phyloP scores from a whole-genome alignment of 2,113 vertebrate species.

The Rhinolophus sinicus region DNA sequence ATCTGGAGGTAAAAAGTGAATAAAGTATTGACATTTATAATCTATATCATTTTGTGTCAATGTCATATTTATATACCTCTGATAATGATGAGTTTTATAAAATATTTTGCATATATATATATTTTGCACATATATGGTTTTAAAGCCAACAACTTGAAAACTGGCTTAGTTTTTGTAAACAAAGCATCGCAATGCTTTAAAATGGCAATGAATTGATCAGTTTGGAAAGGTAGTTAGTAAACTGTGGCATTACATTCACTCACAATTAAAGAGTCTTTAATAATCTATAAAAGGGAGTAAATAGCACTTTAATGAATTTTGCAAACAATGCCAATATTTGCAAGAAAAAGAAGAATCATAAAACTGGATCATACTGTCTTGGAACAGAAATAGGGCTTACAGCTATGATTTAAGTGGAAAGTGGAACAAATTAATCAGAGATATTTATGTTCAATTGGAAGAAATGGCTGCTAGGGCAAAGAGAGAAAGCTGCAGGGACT shows the following conservation, averaged over 20 bases:
- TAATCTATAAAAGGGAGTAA: not conserved
- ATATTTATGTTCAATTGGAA: not conserved
- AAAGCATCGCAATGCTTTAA: not conserved
- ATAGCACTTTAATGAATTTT: slow-evolving; percentile 44
- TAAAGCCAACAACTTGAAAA: slow-evolving; percentile 21
- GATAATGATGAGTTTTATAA: not conserved
- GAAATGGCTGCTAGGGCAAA: not conserved
- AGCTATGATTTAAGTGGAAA: slow-evolving; percentile 27
- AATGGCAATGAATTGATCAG: not conserved
- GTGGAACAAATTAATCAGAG: not conserved
- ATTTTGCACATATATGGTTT: not conserved
- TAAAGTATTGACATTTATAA: not conserved
- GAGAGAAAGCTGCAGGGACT: not conserved
- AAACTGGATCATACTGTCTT: not conserved
- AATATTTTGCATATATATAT: not conserved
- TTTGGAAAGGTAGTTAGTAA: slow-evolving; percentile 17
- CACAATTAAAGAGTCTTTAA: not conserved
- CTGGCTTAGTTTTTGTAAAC: not conserved
- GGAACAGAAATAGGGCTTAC: not conserved
- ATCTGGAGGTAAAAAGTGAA: not conserved
- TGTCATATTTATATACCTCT: not conserved
- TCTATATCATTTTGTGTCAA: not conserved
- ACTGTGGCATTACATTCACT: not conserved
- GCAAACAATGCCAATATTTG: slow-evolving; percentile 45
- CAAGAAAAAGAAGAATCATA: slow-evolving; percentile 28